These are phyloP conservation scores for Furnarius figulus DNA, from an alignment of 2,113 vertebrate genomes.

Conservation along the genomic window DNA sequence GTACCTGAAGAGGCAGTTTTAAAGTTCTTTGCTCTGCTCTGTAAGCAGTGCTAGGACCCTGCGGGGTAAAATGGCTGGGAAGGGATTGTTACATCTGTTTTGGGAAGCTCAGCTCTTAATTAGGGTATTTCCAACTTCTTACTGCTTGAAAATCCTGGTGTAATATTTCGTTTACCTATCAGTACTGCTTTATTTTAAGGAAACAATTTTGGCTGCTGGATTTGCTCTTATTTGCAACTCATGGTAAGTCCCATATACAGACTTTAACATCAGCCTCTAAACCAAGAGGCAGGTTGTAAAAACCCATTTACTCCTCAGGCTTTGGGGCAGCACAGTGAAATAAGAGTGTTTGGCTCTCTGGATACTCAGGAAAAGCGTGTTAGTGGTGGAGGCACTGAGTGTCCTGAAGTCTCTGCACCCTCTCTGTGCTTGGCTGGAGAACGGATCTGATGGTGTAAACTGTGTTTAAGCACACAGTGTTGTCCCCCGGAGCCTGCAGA, in stretches of 20 bases:
- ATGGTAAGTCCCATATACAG: accelerated
- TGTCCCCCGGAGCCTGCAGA: neutral
- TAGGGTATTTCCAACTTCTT: neutral
- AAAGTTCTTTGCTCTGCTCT: neutral
- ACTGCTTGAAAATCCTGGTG: neutral
- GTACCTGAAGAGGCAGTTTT: neutral
- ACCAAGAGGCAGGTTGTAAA: neutral
- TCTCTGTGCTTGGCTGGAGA: neutral
- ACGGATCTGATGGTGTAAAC: neutral
- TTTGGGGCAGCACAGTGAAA: neutral
- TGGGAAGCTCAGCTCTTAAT: neutral
- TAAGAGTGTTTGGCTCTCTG: neutral
- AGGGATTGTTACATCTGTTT: accelerated
- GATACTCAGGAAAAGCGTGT: neutral
- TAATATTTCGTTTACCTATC: neutral
- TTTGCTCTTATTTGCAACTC: neutral
- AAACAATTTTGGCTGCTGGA: neutral
- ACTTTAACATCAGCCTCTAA: neutral
- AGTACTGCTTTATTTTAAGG: neutral
- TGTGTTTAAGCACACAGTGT: neutral
- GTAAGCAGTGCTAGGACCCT: neutral
- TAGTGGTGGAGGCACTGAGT: neutral
- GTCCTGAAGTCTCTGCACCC: neutral
- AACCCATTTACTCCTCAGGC: neutral
- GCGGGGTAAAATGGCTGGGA: neutral